phyloP scores from a whole-genome alignment of 1,140 invertebrate genomes.

The Drosophila ficusphila region DNA sequence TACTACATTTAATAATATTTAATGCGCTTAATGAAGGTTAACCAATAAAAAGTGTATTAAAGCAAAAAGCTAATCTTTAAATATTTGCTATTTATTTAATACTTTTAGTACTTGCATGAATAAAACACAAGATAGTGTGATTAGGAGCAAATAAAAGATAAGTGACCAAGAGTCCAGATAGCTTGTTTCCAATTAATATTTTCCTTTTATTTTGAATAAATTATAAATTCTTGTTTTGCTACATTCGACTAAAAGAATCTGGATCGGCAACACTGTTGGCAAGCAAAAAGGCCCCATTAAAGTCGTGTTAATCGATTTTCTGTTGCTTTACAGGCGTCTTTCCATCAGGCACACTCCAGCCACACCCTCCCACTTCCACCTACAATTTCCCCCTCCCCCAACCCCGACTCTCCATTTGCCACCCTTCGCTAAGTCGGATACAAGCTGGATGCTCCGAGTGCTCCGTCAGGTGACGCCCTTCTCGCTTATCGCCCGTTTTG shows the following conservation, averaged over 20 bases:
- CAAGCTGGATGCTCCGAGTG: conserved; percentile 54
- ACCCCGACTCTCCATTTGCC: not conserved
- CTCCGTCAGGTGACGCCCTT: conserved; percentile 24
- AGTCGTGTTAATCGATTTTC: conserved; percentile 77
- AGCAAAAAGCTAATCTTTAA: too few relatives aligned
- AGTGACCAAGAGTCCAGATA: too few relatives aligned
- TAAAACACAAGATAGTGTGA: too few relatives aligned
- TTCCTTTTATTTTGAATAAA: too few relatives aligned
- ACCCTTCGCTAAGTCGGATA: conserved; percentile 49
- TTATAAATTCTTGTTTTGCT: not conserved
- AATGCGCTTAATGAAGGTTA: too few relatives aligned
- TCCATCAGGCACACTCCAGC: not conserved
- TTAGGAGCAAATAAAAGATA: too few relatives aligned
- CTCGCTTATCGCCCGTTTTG: not conserved
- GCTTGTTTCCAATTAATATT: too few relatives aligned
- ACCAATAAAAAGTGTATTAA: too few relatives aligned
- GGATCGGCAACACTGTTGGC: conserved; percentile 14
- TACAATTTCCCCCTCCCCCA: not conserved
- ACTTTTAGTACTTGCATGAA: too few relatives aligned
- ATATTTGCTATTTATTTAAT: too few relatives aligned
- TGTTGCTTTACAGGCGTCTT: conserved; percentile 56
- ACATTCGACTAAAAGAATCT: not conserved
- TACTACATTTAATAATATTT: too few relatives aligned
- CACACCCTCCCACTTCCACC: not conserved
- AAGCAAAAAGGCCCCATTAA: conserved; percentile 38